A percentile compares a stretch with the other conserved stretches of the same genome.
These are phyloP conservation scores for Todiramphus saurophagus DNA, from an alignment of 2,113 vertebrate species.

Conservation along the genomic window DNA sequence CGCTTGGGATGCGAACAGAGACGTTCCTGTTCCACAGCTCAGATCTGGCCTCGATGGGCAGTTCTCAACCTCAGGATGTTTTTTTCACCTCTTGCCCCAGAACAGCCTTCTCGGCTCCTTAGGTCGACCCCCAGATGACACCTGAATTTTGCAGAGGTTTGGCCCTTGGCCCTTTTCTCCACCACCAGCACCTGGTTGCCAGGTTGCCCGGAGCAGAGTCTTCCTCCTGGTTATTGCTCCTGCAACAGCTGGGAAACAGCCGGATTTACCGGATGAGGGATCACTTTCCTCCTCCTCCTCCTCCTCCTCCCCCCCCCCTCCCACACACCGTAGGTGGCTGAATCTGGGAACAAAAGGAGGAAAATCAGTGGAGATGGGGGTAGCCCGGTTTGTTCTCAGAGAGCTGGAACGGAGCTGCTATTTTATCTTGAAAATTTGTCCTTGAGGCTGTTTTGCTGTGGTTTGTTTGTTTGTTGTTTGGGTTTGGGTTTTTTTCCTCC, in stretches of 20 bases:
- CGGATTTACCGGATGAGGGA: neutral
- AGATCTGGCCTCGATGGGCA: neutral
- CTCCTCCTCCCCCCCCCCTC: neutral
- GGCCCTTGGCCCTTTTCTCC: neutral
- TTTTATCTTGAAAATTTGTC: neutral
- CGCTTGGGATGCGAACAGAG: neutral
- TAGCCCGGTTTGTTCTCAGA: neutral
- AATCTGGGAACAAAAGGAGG: conserved; percentile 16
- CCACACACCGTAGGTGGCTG: neutral
- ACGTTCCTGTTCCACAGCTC: neutral
- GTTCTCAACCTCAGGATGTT: neutral
- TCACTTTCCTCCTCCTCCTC: neutral
- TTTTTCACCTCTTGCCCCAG: neutral
- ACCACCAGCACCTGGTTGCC: neutral
- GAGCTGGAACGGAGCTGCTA: neutral
- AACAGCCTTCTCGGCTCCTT: accelerated
- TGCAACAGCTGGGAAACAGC: conserved; percentile 28
- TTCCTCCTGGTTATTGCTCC: neutral
- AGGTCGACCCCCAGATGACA: accelerated
- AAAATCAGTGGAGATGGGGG: neutral
- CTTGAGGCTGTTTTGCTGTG: neutral
- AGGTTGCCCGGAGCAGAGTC: neutral
- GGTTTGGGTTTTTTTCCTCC: neutral
- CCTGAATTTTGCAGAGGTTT: neutral
- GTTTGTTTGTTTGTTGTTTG: too few relatives aligned